Base-by-base conservation (phyloP, 2,113 vertebrate species). In the Phyllopteryx taeniolatus region DNA sequence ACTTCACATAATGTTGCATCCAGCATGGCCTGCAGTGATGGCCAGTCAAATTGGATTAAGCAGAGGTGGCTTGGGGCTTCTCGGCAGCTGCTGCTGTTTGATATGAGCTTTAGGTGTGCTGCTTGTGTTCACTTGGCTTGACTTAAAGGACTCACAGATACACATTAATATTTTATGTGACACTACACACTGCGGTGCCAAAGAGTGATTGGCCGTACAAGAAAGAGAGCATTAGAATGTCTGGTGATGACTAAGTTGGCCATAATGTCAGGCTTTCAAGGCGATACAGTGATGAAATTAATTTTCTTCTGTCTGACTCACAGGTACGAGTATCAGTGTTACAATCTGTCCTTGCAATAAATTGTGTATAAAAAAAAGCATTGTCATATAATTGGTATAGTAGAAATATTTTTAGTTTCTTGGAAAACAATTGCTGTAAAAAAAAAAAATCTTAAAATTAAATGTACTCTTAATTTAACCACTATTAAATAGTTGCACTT, bases 21-120 rank as follows among this genome's bases (percentile, higher is more conserved):
- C 87, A 88, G 88, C 86, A 87, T 90, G 80, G 88, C 91, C 91
- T 83, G 87, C 89, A 91, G 89, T 90, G 88, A 92, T 91, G 90
- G 90, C 91, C 91, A 89, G 86, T 92, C 87, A 90, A 92, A 93
- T 92, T 92, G 91, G 90, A 93, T 93, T 92, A 92, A 83, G 88
- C 86, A 81, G 91, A 86, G 83, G 86, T 91, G 90, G 89, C 91
- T 92, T 69, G 83, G 86, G 92, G 91, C 90, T 88, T 79, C 80
- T 84, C 84, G 87, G 80, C 92, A 92, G 90, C 92, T 93, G 92
- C 77, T 85, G 79, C 88, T 71, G 88, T 88, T 92, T 92, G 92
- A 93, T 93, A 93, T 90, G 88, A 81, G 90, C 88, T 91, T 91
- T 92, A 92, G 91, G 91, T 92, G 91, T 89, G 86, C 88, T 83